A percentile compares a stretch with the other conserved stretches of the same genome.
Conservation (phyloP, 2,113 vertebrate species). For the Carlito syrichta region DNA sequence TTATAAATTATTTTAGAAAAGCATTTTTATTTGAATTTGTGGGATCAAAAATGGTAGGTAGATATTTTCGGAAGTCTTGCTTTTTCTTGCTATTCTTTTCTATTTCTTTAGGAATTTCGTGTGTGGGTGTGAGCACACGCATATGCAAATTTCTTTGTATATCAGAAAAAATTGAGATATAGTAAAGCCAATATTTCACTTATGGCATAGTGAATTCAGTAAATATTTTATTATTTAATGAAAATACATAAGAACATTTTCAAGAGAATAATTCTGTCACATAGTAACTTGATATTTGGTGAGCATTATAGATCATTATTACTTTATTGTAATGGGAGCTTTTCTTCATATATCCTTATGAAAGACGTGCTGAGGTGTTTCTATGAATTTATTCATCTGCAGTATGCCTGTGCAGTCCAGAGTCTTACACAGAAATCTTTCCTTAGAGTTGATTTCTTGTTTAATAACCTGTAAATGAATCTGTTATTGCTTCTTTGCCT, state of each 20-base stretch:
- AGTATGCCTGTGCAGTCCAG: not conserved
- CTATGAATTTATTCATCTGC: not conserved
- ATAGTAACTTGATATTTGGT: not conserved
- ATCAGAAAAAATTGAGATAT: not conserved
- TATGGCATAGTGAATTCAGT: slow-evolving; percentile 2
- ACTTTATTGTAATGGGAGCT: not conserved
- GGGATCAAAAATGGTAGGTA: not conserved
- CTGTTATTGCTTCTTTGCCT: slow-evolving; percentile 57
- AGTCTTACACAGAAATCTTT: slow-evolving; percentile 32
- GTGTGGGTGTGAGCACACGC: not conserved
- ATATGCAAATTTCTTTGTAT: not conserved
- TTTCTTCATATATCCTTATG: not conserved
- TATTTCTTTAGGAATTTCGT: not conserved
- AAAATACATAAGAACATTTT: not conserved
- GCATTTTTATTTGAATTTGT: not conserved
- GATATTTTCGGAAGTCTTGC: not conserved
- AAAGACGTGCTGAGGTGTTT: not conserved
- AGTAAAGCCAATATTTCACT: not conserved
- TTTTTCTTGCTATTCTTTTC: not conserved
- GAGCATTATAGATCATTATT: not conserved
- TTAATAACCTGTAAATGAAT: slow-evolving; percentile 54
- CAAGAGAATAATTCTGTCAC: not conserved
- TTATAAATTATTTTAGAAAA: slow-evolving; percentile 18
- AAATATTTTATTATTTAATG: not conserved
- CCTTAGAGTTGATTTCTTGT: slow-evolving; percentile 45